These are phyloP conservation scores for Phainopepla nitens DNA, from an alignment of 2,113 vertebrate genomes.

Conservation along the genomic window DNA sequence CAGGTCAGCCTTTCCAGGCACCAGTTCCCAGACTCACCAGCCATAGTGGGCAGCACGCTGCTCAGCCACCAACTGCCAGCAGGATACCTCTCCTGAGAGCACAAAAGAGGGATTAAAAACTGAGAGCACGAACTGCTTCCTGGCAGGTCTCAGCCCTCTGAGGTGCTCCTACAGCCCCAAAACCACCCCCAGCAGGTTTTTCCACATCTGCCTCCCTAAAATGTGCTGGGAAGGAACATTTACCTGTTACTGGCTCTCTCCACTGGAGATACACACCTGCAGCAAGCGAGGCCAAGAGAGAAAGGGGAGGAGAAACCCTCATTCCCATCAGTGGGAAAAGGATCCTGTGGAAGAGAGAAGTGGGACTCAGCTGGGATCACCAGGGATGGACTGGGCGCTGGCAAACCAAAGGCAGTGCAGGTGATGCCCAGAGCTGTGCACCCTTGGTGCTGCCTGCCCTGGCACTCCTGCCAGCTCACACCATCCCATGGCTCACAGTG, in stretches of 20 bases:
- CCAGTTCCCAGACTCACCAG: not conserved
- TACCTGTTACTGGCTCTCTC: not conserved
- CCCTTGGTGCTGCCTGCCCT: not conserved
- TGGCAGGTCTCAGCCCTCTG: rapidly evolving
- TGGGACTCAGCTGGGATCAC: not conserved
- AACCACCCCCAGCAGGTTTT: not conserved
- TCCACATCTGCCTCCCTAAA: rapidly evolving
- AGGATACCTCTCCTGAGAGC: not conserved
- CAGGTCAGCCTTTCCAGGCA: too few species aligned
- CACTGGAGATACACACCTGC: not conserved
- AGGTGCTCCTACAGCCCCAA: not conserved
- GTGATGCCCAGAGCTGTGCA: not conserved
- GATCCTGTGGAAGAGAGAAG: not conserved
- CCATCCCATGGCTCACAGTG: rapidly evolving
- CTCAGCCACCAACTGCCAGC: rapidly evolving
- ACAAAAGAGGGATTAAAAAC: not conserved
- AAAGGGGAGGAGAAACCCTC: not conserved
- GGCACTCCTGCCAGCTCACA: not conserved
- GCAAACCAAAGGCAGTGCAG: not conserved
- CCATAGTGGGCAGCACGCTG: not conserved
- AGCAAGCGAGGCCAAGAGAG: rapidly evolving
- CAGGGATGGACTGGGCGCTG: not conserved
- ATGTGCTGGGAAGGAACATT: not conserved
- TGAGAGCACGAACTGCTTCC: not conserved
- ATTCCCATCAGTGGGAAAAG: not conserved